These are phyloP conservation scores for Trichonephila inaurata DNA, from an alignment of 1,140 invertebrate species.

Conservation along the genomic window DNA sequence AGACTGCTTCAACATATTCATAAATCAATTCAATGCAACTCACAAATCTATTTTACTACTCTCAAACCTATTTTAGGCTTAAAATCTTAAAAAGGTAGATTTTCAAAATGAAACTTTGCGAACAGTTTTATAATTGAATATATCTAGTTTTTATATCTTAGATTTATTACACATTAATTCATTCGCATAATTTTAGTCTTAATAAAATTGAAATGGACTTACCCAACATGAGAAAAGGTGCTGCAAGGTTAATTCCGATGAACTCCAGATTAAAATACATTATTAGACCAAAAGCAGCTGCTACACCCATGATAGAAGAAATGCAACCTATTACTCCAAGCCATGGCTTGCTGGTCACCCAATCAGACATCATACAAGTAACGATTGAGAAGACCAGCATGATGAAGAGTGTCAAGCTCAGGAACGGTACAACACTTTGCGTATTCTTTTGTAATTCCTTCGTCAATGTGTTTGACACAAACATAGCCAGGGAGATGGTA, in stretches of 20 bases:
- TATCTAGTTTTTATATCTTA: no score
- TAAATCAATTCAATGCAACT: no score
- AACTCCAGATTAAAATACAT: conserved; percentile 95
- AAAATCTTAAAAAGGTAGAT: no score
- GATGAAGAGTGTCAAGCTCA: conserved; percentile 90
- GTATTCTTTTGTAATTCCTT: conserved; percentile 95
- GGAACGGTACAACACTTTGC: conserved; percentile 92
- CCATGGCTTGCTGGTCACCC: conserved; percentile 94
- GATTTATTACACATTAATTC: no score
- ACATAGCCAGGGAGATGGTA: conserved; percentile 90
- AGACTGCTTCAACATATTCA: no score
- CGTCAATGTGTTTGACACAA: conserved; percentile 92
- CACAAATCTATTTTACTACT: no score
- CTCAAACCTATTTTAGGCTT: no score
- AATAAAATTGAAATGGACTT: conserved; percentile 81
- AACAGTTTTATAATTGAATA: no score
- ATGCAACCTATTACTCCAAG: conserved; percentile 95
- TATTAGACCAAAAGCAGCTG: conserved; percentile 93
- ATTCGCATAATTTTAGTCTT: no score
- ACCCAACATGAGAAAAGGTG: conserved; percentile 97
- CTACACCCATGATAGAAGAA: conserved; percentile 92
- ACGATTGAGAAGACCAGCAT: conserved; percentile 90
- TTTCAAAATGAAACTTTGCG: no score
- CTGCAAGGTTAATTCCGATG: conserved; percentile 96
- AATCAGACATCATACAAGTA: conserved; percentile 90